Percentiles rank a stretch among this genome's conserved stretches.
These are phyloP conservation scores for Tachycineta bicolor DNA, from an alignment of 2,113 vertebrate genomes.

Conservation along the genomic window DNA sequence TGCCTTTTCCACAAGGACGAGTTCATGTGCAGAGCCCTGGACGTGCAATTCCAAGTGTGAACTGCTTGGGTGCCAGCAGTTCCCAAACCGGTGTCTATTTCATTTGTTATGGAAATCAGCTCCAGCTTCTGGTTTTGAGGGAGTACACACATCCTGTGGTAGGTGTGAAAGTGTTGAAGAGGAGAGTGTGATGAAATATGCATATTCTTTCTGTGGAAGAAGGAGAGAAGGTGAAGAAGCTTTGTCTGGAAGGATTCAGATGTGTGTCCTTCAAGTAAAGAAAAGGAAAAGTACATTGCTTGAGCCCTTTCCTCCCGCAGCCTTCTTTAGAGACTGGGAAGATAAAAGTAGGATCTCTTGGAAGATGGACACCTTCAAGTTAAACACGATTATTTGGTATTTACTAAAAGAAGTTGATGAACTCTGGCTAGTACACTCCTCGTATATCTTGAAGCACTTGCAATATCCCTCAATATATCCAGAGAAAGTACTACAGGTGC, in stretches of 20 bases:
- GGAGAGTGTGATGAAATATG: not conserved
- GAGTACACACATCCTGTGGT: not conserved
- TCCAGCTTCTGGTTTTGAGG: not conserved
- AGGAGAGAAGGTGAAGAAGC: not conserved
- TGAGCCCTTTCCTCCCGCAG: not conserved
- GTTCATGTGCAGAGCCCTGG: not conserved
- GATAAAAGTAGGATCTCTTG: constrained; percentile 33
- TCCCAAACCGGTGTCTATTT: not conserved
- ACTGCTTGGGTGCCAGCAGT: not conserved
- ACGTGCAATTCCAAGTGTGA: not conserved
- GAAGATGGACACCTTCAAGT: not conserved
- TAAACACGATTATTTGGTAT: not conserved
- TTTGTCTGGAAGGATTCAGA: not conserved
- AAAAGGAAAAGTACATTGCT: not conserved
- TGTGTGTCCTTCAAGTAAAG: not conserved
- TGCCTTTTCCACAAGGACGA: not conserved
- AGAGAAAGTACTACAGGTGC: not conserved
- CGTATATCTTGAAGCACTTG: not conserved
- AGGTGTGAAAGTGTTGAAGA: not conserved
- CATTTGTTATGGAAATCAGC: not conserved
- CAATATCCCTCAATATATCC: not conserved
- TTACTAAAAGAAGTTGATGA: not conserved
- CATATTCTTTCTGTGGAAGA: not conserved
- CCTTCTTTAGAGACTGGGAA: not conserved
- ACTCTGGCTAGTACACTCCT: not conserved